Percentiles rank a stretch among this genome's conserved stretches.
Conservation (phyloP, 2,888 invertebrate genomes). For the Drosophila kokeensis region DNA sequence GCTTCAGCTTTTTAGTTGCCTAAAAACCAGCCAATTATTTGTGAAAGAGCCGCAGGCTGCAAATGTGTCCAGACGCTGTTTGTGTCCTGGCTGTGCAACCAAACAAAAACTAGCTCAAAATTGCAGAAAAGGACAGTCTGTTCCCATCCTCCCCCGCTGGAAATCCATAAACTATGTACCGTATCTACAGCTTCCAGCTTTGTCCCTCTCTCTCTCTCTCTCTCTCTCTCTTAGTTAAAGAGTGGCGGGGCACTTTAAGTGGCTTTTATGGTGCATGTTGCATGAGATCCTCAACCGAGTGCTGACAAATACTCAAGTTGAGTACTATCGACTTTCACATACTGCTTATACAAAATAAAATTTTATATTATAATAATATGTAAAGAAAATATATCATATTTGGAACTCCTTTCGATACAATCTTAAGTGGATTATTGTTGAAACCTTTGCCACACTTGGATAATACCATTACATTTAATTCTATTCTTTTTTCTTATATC, state of each 20-base stretch:
- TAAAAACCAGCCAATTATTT: conserved; percentile 70
- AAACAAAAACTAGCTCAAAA: conserved; percentile 14
- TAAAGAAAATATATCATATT: not conserved
- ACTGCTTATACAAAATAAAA: not conserved
- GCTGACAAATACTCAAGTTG: not conserved
- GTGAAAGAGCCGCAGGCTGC: conserved; percentile 37
- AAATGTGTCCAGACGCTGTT: conserved; percentile 18
- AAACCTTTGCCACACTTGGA: not conserved
- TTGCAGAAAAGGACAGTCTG: conserved; percentile 13
- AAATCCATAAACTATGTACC: not conserved
- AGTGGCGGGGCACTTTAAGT: conserved; percentile 48
- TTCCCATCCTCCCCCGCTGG: not conserved
- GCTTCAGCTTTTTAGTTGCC: conserved; percentile 18
- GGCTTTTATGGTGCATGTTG: conserved; percentile 50
- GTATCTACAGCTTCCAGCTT: conserved; percentile 23
- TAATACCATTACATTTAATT: not conserved
- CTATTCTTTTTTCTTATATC: not conserved
- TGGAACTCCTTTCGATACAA: not conserved
- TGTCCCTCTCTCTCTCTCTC: not conserved
- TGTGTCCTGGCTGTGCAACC: conserved; percentile 10
- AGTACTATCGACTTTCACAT: conserved; percentile 1
- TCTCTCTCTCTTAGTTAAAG: conserved; percentile 1
- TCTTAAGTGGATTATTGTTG: not conserved
- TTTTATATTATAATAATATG: too few relatives aligned
- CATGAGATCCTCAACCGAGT: conserved; percentile 17